These are phyloP conservation scores for Limnephilus auricula DNA, from an alignment of 2,888 invertebrate genomes.

Conservation along the genomic window DNA sequence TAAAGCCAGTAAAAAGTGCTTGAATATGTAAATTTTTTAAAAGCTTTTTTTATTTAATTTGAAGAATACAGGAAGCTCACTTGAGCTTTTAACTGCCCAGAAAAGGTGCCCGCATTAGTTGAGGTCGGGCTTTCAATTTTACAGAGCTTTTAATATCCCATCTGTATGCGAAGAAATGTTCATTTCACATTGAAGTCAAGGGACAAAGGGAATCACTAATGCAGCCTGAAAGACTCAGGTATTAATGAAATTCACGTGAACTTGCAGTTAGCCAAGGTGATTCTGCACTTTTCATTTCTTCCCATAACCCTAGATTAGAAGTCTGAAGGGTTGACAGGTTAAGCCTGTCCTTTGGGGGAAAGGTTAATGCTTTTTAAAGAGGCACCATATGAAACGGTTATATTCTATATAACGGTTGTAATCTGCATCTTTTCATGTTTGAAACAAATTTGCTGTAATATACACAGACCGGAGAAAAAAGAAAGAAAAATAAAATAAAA, in stretches of 20 bases:
- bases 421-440: no score
- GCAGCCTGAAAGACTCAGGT: slow-evolving; percentile 59
- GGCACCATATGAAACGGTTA: neutral
- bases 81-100: neutral
- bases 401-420: no score
- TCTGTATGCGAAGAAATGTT: slow-evolving; percentile 55
- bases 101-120: slow-evolving; percentile 27
- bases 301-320: neutral
- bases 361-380: neutral
- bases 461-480: no score
- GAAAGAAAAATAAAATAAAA: no score
- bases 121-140: slow-evolving; percentile 59
- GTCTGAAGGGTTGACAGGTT: neutral
- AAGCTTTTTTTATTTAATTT: neutral
- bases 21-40: neutral
- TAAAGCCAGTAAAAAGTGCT: neutral
- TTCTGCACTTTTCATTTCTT: slow-evolving; percentile 49
- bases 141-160: slow-evolving; percentile 60
- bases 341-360: neutral
- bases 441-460: no score
- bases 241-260: slow-evolving; percentile 61
- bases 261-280: slow-evolving; percentile 28
- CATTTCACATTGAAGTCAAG: neutral
- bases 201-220: slow-evolving; percentile 60
- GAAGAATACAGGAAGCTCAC: neutral